Percentiles rank a stretch among this genome's conserved stretches.
These are phyloP conservation scores for Phengaris alcon DNA, from an alignment of 2,888 invertebrate genomes.

Conservation along the genomic window DNA sequence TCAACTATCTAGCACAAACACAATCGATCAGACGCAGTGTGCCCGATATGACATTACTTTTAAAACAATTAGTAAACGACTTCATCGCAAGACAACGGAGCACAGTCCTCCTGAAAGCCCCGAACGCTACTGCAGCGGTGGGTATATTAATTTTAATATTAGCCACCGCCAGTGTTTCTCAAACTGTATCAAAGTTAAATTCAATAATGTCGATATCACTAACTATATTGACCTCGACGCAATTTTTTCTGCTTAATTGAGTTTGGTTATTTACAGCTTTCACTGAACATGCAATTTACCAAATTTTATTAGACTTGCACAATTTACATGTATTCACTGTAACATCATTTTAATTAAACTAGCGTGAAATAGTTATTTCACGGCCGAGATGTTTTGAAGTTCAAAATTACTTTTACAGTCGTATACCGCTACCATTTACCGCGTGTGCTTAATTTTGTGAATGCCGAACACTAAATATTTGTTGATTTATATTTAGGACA, in stretches of 20 bases:
- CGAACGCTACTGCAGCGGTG: conserved; percentile 71
- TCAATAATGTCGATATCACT: neutral
- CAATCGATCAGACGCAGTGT: conserved; percentile 59
- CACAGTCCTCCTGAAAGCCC: conserved; percentile 63
- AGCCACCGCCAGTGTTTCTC: conserved; percentile 61
- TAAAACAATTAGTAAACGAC: conserved; percentile 56
- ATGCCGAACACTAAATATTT: neutral
- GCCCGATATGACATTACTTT: conserved; percentile 51
- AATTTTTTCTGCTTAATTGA: neutral
- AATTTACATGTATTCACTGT: neutral
- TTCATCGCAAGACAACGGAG: conserved; percentile 56
- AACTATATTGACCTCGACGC: neutral
- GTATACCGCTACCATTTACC: conserved; percentile 20
- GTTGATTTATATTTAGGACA: neutral
- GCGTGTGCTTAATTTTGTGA: conserved; percentile 17
- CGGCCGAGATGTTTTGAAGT: conserved; percentile 18
- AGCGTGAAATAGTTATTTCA: conserved; percentile 23
- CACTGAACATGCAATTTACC: neutral
- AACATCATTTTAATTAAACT: neutral
- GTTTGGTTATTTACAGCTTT: neutral
- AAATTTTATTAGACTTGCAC: neutral
- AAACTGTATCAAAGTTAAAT: conserved; percentile 49
- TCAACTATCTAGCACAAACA: conserved; percentile 70
- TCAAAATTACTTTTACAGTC: conserved; percentile 1
- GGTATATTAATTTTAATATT: conserved; percentile 76